Base-by-base conservation (phyloP, 2,888 invertebrate genomes). In the Sycophila texana region DNA sequence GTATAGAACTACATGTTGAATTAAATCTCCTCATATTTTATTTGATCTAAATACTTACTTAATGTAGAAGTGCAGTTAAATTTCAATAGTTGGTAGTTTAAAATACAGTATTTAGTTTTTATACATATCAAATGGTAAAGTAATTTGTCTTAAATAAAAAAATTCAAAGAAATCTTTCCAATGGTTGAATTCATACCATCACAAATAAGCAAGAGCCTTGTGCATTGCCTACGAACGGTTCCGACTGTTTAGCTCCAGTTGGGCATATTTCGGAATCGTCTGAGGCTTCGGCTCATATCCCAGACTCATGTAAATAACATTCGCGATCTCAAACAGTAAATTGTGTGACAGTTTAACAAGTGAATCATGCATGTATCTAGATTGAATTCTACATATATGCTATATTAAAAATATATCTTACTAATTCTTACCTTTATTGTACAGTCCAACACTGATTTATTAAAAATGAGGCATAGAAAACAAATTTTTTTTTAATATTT, bases 291-390 rank as follows among this genome's bases (percentile, higher is more conserved):
- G 67, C 67, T 73, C 68, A 78, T 78, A 55, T 78, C 51, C 71
- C 66, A 77, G 30, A 70, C 47, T 65, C 39, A 57, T 65, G 65
- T 70, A 79, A 74, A 79, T 74, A 70, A 74, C 66, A 70, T 18
- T 73, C 61, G 53, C 39, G 39, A 55, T 74, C 74, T 70, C 20
- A 39, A 73, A 68, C 61, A 73, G 39, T 22, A 74, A 74, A 74
- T 74, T 65, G 70, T 74, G 74, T 79, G 73, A 78, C 74, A 74
- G 58, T 79, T 72, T 75, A 79, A 74, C 71, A 70, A 78, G 74
- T 74, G 65, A 79, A 65, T 70, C 51, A 74, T 74, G 66, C 58
- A 79, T 66, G 67, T 65, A 74, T 74, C 22, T 74, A 70, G 61
- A 79, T 79, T 74, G 3, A 63, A 79, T 79, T 79, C 70, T 79